Evolutionary conservation across 2,888 invertebrate species (phyloP).

Genomic region (Resseliella maxima): DNA sequence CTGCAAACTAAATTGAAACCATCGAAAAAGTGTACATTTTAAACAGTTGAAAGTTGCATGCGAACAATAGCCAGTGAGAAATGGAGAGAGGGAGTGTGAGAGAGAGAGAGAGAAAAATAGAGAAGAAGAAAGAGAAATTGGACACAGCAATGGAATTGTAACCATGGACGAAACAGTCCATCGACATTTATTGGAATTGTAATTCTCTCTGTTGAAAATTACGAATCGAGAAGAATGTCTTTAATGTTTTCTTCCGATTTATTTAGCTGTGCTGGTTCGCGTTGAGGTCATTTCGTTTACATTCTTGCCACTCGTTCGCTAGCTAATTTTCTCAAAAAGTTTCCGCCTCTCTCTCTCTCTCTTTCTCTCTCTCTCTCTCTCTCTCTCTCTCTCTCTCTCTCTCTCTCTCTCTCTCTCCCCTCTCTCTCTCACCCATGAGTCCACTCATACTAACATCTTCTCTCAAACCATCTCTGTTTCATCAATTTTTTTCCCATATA

Average conservation of each 20-base stretch:
- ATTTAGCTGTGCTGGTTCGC: not conserved
- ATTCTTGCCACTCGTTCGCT: not conserved
- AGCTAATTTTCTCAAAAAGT: not conserved
- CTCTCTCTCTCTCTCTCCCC: no score
- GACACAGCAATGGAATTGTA: not conserved
- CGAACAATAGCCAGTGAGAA: not conserved
- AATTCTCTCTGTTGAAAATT: slow-evolving; percentile 7
- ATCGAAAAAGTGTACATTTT: not conserved
- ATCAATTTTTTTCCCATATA: not conserved
- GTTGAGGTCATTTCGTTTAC: not conserved
- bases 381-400: no score
- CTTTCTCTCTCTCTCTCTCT: not conserved
- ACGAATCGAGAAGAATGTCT: slow-evolving; percentile 24
- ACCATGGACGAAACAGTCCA: not conserved
- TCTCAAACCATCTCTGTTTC: no score
- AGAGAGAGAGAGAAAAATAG: not conserved
- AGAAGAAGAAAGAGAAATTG: not conserved
- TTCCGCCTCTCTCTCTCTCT: not conserved
- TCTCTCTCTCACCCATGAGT: no score
- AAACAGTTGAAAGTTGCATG: slow-evolving; percentile 25
- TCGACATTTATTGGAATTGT: slow-evolving; percentile 44
- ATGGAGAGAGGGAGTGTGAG: not conserved
- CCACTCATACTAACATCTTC: no score
- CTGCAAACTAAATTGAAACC: slow-evolving; percentile 37
- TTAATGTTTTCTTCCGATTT: slow-evolving; percentile 22